Evolutionary conservation across 2,797 vertebrate species (phyloP).

Genomic region (Poeciliopsis turneri): DNA sequence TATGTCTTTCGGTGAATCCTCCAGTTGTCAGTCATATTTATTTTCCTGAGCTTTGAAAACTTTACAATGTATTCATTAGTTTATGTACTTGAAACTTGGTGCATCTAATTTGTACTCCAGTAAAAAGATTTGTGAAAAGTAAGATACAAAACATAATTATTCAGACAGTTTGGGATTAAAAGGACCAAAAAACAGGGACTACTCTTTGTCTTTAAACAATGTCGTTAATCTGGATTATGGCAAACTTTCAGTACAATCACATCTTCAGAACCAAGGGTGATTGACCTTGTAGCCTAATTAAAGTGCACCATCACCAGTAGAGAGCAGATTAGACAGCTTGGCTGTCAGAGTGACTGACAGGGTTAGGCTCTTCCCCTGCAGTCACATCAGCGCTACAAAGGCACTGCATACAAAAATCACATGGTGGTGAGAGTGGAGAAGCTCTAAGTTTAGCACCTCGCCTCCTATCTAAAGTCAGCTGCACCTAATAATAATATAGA

Average conservation of each 20-base stretch:
- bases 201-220: slow-evolving; percentile 31
- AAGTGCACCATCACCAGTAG: slow-evolving; percentile 62
- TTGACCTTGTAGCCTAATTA: slow-evolving; percentile 77
- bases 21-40: slow-evolving; percentile 4
- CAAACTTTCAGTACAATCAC: slow-evolving; percentile 61
- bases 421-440: slow-evolving; percentile 43
- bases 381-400: slow-evolving; percentile 69
- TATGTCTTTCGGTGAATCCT: neutral
- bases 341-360: slow-evolving; percentile 78
- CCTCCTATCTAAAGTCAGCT: slow-evolving; percentile 51
- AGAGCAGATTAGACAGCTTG: slow-evolving; percentile 72
- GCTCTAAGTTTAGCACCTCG: slow-evolving; percentile 62
- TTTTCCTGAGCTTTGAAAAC: slow-evolving; percentile 13
- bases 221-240: slow-evolving; percentile 51
- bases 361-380: slow-evolving; percentile 68
- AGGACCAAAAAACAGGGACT: slow-evolving; percentile 18
- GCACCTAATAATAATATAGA: slow-evolving; percentile 70
- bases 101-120: slow-evolving; percentile 36
- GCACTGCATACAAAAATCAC: slow-evolving; percentile 65
- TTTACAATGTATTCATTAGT: neutral
- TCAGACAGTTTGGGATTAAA: slow-evolving; percentile 34
- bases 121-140: slow-evolving; percentile 26
- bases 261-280: slow-evolving; percentile 63
- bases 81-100: slow-evolving; percentile 24
- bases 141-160: slow-evolving; percentile 34